Evolutionary conservation across 2,113 vertebrate species (phyloP), one percentile per base, ranked within the genome.

Genomic region (Solea solea): DNA sequence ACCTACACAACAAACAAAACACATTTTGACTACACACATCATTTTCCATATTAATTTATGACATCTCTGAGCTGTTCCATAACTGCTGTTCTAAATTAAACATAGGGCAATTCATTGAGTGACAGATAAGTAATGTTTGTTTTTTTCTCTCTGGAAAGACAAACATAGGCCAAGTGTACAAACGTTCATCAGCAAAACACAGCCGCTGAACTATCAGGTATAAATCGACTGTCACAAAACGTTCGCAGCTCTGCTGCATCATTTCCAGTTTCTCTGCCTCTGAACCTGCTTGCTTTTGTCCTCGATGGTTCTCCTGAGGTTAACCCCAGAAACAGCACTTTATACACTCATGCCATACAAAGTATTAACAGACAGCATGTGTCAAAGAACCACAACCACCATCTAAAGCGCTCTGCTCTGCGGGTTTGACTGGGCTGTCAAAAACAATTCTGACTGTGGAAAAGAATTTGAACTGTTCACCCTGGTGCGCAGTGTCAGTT

Each of bases 271-370:
- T 53, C 8, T 53, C 50, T 48, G 7, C 10, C 25, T 25, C 9
- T 21, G 44, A 34, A 34, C 11, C 3, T n/a, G 21, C 10, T 8
- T 44, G 50, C 14, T 42, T n/a, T 42, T 53, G 13, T 44, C 16
- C 34, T 13, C 52, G 15, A 70, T 45, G 14, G 2, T 57, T 51
- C 48, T 57, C 59, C 53, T 64, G 58, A 74, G 52, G 52, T 59
- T 16, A 50, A 72, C 59, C 1, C 34, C 34, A 34, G 34, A 3
- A 21, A 3, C 64, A 72, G 8, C 21, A 48, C 11, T 27, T 21
- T 58, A 12, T 6, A 51, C 8, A 9, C 2, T 16, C 7, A 8
- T 34, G 12, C n/a, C 51, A 61, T 3, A 34, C 21, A 62, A 44
- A 53, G 12, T 40, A 69, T 15, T 49, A 10, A 55, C 11, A 57